Conservation (phyloP, 2,797 vertebrate species). For the Coilia nasus region DNA sequence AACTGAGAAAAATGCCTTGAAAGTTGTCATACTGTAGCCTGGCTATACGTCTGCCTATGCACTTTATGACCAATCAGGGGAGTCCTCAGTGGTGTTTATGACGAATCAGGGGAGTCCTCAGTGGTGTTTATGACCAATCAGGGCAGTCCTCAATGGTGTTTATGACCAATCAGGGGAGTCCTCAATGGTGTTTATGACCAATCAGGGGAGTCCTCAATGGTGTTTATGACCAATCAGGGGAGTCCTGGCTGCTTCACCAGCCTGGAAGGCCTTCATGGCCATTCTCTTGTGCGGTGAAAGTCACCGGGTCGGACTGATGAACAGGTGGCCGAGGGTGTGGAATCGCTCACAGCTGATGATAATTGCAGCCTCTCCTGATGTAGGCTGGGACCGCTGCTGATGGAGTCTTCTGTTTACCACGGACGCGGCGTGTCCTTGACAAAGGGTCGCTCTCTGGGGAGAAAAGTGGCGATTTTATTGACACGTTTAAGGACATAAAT, state of each 20-base stretch:
- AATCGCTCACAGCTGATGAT: not conserved
- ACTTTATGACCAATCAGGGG: conserved; percentile 54
- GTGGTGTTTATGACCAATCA: conserved; percentile 56
- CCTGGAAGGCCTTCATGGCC: conserved; percentile 52
- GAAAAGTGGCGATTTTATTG: not conserved
- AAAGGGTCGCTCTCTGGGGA: not conserved
- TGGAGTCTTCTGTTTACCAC: not conserved
- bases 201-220: conserved; percentile 59
- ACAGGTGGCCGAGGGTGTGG: not conserved
- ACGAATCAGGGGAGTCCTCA: conserved; percentile 37
- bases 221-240: conserved; percentile 54
- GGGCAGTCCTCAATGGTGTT: conserved; percentile 34
- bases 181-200: no score
- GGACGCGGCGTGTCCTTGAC: not conserved
- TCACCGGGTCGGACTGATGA: conserved; percentile 25
- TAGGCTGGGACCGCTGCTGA: not conserved
- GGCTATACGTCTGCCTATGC: no score
- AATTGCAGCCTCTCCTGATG: not conserved
- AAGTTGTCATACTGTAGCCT: no score
- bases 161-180: conserved; percentile 48
- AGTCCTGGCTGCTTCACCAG: not conserved
- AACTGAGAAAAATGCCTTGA: no score
- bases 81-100: conserved; percentile 50
- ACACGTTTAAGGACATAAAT: not conserved
- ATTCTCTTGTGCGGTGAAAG: conserved; percentile 5